These are phyloP conservation scores for Drosophila pullipes DNA, from an alignment of 2,888 invertebrate genomes.

Conservation along the genomic window DNA sequence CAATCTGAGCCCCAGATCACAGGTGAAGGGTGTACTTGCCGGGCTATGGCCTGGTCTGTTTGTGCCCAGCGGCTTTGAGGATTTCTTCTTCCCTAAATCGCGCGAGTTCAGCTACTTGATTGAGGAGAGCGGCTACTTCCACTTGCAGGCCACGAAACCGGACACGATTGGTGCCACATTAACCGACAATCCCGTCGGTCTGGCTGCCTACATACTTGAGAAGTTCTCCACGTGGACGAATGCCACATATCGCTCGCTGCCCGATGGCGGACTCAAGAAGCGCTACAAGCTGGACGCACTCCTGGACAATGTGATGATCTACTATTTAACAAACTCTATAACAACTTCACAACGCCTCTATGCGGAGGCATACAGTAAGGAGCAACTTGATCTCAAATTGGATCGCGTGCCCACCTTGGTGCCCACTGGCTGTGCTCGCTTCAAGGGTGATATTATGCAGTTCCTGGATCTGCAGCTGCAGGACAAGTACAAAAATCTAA, in stretches of 20 bases:
- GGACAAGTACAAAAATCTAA: slow-evolving; percentile 88
- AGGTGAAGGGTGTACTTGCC: slow-evolving; percentile 86
- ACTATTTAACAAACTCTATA: slow-evolving; percentile 91
- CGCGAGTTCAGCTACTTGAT: slow-evolving; percentile 72
- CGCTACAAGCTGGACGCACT: slow-evolving; percentile 86
- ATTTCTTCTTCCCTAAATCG: slow-evolving; percentile 86
- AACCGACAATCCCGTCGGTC: slow-evolving; percentile 89
- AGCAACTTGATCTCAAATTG: slow-evolving; percentile 64
- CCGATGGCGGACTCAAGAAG: slow-evolving; percentile 89
- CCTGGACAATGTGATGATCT: slow-evolving; percentile 92
- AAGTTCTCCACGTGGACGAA: slow-evolving; percentile 92
- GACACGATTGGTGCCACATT: slow-evolving; percentile 90
- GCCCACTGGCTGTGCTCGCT: slow-evolving; percentile 91
- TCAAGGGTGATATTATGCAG: slow-evolving; percentile 89
- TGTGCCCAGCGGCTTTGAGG: slow-evolving; percentile 86
- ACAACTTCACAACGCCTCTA: slow-evolving; percentile 90
- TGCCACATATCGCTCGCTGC: slow-evolving; percentile 85
- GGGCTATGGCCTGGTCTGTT: slow-evolving; percentile 87
- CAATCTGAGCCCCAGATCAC: slow-evolving; percentile 75
- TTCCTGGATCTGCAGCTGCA: slow-evolving; percentile 87
- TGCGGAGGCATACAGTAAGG: slow-evolving; percentile 86
- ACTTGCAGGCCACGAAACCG: slow-evolving; percentile 94
- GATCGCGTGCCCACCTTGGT: slow-evolving; percentile 88
- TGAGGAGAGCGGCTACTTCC: slow-evolving; percentile 88
- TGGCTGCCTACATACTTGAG: slow-evolving; percentile 95